A percentile compares a stretch with the other conserved stretches of the same genome.
Conservation (phyloP, 2,888 invertebrate genomes). For the Heliconius ismenius region DNA sequence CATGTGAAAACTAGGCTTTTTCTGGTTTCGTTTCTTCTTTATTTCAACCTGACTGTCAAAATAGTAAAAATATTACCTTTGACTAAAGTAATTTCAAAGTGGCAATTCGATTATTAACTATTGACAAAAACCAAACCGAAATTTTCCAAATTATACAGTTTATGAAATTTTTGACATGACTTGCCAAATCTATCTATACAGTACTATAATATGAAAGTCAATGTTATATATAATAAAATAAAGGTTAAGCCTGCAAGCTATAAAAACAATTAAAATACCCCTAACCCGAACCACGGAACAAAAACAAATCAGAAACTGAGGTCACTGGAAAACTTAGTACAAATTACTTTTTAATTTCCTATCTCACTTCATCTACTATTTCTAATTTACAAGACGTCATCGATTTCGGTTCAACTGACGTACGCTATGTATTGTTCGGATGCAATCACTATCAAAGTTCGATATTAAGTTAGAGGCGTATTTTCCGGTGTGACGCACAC, state of each 20-base stretch:
- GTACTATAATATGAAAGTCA: too few species aligned
- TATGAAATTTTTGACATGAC: neutral
- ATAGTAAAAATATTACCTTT: neutral
- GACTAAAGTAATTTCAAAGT: neutral
- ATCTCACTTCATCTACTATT: neutral
- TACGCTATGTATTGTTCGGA: conserved; percentile 57
- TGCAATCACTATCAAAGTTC: conserved; percentile 62
- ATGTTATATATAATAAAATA: too few species aligned
- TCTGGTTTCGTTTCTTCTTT: neutral
- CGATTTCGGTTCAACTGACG: conserved; percentile 65
- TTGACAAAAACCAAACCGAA: too few species aligned
- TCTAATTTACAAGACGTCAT: conserved; percentile 56
- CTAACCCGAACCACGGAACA: neutral
- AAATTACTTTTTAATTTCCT: conserved; percentile 37
- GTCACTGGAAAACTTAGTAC: conserved; percentile 26
- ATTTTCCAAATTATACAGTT: too few species aligned
- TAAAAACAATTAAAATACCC: neutral
- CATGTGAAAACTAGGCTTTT: neutral
- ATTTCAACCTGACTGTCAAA: neutral
- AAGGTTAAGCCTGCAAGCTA: neutral
- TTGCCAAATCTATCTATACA: neutral
- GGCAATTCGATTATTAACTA: neutral
- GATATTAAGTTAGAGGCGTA: conserved; percentile 71
- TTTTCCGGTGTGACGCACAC: conserved; percentile 78
- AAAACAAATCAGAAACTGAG: neutral